Percentiles rank a stretch among this genome's conserved stretches.
phyloP scores from a whole-genome alignment of 2,888 invertebrate species.

The Meliscaeva auricollis region DNA sequence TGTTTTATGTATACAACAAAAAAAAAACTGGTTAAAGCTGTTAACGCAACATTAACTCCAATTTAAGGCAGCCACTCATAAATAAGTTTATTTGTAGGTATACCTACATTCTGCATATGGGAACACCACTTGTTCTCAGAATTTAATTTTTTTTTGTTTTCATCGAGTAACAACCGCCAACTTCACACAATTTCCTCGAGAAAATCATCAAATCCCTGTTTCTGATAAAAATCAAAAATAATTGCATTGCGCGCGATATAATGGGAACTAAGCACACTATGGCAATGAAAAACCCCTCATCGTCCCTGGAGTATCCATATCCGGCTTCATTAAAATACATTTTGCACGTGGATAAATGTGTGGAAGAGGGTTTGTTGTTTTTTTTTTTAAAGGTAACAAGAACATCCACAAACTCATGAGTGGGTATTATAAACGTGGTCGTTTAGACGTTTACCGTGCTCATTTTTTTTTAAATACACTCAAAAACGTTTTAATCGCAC shows the following conservation, averaged over 20 bases:
- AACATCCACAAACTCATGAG: background rate
- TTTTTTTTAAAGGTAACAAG: no score
- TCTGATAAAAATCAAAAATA: slow-evolving; percentile 68
- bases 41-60: slow-evolving; percentile 45
- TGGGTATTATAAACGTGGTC: slow-evolving; percentile 27
- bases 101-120: slow-evolving; percentile 3
- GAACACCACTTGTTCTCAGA: slow-evolving; percentile 37
- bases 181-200: slow-evolving; percentile 25
- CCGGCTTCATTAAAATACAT: slow-evolving; percentile 65
- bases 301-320: slow-evolving; percentile 43
- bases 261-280: slow-evolving; percentile 63
- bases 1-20: no score
- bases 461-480: slow-evolving; percentile 26
- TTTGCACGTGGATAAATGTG: slow-evolving; percentile 30
- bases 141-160: slow-evolving; percentile 16
- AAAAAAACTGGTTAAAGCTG: slow-evolving; percentile 39
- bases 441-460: slow-evolving; percentile 26
- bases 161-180: slow-evolving; percentile 35
- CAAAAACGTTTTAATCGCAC: slow-evolving; percentile 56
- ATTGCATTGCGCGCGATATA: slow-evolving; percentile 61
- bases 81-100: background rate
- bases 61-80: slow-evolving; percentile 36
- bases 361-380: background rate
- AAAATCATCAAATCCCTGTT: slow-evolving; percentile 26
- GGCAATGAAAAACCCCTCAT: slow-evolving; percentile 23